Percentiles rank a stretch among this genome's conserved stretches.
Conservation (phyloP, 2,888 invertebrate species). For the Myopa testacea region DNA sequence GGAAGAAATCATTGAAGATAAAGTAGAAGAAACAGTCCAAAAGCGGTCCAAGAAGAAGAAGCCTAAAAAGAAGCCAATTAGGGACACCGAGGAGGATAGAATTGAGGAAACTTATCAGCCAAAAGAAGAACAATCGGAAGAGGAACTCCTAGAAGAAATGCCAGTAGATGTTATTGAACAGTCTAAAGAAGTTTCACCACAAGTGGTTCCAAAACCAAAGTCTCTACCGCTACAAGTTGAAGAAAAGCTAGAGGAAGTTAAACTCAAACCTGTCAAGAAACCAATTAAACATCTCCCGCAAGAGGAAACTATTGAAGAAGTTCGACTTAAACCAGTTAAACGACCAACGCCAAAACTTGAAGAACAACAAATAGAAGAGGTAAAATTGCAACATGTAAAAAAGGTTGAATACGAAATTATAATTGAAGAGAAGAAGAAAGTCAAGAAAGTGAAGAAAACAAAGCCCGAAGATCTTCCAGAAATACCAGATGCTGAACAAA, state of each 20-base stretch:
- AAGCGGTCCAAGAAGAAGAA: slow-evolving; percentile 61
- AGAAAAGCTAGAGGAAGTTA: slow-evolving; percentile 63
- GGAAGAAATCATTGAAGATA: slow-evolving; percentile 47
- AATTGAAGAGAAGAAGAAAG: slow-evolving; percentile 53
- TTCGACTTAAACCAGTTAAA: slow-evolving; percentile 59
- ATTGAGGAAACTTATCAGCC: slow-evolving; percentile 56
- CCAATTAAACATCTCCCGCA: slow-evolving; percentile 36
- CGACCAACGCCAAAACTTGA: slow-evolving; percentile 35
- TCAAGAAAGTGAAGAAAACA: slow-evolving; percentile 25
- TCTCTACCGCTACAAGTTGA: slow-evolving; percentile 59
- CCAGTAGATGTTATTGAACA: neutral
- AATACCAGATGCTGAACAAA: slow-evolving; percentile 60
- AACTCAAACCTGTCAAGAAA: slow-evolving; percentile 54
- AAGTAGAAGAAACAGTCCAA: slow-evolving; percentile 54
- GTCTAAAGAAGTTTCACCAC: slow-evolving; percentile 48
- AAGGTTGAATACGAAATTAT: slow-evolving; percentile 59
- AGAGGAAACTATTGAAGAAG: slow-evolving; percentile 27
- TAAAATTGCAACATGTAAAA: slow-evolving; percentile 60
- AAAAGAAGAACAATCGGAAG: slow-evolving; percentile 50
- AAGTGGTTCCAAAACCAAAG: slow-evolving; percentile 48
- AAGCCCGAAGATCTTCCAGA: slow-evolving; percentile 59
- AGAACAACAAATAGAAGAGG: slow-evolving; percentile 53
- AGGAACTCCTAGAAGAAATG: slow-evolving; percentile 51
- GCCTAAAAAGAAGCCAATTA: slow-evolving; percentile 50
- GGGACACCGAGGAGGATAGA: slow-evolving; percentile 47